phyloP scores from a whole-genome alignment of 2,113 vertebrate species.

The Chunga burmeisteri region DNA sequence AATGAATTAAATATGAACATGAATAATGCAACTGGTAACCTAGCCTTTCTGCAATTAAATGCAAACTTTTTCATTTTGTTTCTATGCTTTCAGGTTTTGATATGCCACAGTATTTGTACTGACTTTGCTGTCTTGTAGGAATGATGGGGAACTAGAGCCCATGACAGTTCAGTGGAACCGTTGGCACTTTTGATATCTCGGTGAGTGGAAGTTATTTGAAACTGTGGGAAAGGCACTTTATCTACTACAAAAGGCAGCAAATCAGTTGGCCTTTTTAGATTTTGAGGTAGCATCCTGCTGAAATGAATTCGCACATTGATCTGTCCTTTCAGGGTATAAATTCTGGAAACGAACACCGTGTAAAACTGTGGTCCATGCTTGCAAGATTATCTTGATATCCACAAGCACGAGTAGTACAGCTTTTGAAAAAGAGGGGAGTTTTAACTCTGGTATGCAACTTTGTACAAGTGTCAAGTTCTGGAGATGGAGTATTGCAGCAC shows the following conservation, averaged over 20 bases:
- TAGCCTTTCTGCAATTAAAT: conserved; percentile 44
- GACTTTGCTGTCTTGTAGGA: conserved; percentile 44
- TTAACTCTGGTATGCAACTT: neutral
- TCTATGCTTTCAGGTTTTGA: conserved; percentile 43
- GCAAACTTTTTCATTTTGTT: conserved; percentile 46
- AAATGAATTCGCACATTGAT: neutral
- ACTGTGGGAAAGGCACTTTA: neutral
- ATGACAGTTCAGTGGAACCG: conserved; percentile 28
- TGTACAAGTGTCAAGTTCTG: neutral
- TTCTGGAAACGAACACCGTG: neutral
- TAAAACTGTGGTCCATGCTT: neutral
- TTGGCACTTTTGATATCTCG: conserved; percentile 34
- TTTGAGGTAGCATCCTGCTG: neutral
- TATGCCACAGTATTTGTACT: conserved; percentile 15
- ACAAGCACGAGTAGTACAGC: neutral
- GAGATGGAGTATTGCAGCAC: neutral
- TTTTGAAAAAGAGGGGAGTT: neutral
- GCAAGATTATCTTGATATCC: neutral
- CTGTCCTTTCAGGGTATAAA: neutral
- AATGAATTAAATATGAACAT: conserved; percentile 70
- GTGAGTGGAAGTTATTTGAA: conserved; percentile 53
- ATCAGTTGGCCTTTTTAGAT: neutral
- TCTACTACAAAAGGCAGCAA: neutral
- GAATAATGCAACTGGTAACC: conserved; percentile 50
- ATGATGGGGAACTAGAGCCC: conserved; percentile 39